These are phyloP conservation scores for Rhagoletis zephyria DNA, from an alignment of 1,140 invertebrate genomes.

Conservation along the genomic window DNA sequence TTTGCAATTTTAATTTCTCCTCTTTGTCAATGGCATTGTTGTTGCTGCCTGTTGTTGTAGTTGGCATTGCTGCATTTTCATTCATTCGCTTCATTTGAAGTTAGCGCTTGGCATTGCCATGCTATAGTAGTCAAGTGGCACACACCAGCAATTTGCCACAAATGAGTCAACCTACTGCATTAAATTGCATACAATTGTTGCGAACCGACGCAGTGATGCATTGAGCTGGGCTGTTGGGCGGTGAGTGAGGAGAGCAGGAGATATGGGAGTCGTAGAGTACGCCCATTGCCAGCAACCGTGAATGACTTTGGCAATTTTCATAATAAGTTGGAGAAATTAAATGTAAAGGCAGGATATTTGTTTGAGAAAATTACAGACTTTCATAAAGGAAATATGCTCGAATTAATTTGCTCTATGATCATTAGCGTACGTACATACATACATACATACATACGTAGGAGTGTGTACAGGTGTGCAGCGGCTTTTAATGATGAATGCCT, in stretches of 20 bases:
- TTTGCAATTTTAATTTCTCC: slow-evolving; percentile 2
- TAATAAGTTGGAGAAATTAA: slow-evolving; percentile 34
- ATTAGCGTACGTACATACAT: too few species aligned
- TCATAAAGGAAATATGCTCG: not conserved
- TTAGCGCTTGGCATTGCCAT: not conserved
- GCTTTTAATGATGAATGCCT: too few species aligned
- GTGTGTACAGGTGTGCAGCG: too few species aligned
- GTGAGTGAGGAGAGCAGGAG: too few species aligned
- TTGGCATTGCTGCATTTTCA: not conserved
- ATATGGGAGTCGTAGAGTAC: not conserved
- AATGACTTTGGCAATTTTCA: not conserved
- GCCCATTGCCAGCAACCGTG: not conserved
- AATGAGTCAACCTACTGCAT: slow-evolving; percentile 47
- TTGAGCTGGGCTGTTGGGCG: not conserved
- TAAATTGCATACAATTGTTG: slow-evolving; percentile 44
- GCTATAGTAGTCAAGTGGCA: not conserved
- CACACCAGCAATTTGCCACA: slow-evolving; percentile 36
- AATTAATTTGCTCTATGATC: not conserved
- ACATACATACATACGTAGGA: too few species aligned
- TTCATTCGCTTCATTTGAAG: slow-evolving; percentile 36
- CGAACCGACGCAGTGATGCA: not conserved
- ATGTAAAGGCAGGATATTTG: not conserved
- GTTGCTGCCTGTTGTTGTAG: not conserved
- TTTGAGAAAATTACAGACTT: not conserved
- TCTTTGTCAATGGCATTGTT: too few species aligned